phyloP scores from a whole-genome alignment of 2,888 invertebrate genomes.

The Neria commutata region DNA sequence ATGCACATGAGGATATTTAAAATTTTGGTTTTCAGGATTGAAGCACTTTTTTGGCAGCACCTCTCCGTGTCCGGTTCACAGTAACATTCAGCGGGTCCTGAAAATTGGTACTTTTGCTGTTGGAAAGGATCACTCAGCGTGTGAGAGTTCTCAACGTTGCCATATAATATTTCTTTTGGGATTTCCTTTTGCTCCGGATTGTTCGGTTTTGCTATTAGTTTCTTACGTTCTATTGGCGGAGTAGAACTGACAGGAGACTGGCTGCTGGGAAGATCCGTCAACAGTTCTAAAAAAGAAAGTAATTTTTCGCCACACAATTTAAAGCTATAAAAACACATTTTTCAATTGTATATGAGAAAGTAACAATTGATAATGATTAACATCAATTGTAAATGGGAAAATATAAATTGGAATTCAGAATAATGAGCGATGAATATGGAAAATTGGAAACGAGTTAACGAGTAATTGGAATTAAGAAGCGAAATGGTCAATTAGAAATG shows the following conservation, averaged over 20 bases:
- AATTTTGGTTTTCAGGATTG: constrained; percentile 25
- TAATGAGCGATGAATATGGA: no score
- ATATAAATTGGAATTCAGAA: no score
- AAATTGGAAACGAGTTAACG: no score
- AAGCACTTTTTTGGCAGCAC: constrained; percentile 33
- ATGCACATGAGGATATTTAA: not conserved
- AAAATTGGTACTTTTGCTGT: constrained; percentile 50
- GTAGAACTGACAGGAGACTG: not conserved
- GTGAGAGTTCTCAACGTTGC: constrained; percentile 28
- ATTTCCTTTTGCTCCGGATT: constrained; percentile 41
- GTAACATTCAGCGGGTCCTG: constrained; percentile 58
- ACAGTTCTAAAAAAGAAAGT: no score
- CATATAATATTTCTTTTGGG: constrained; percentile 29
- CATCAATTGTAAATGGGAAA: no score
- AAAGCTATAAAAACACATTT: no score
- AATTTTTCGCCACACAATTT: no score
- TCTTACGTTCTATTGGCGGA: constrained; percentile 17
- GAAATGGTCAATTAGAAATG: no score
- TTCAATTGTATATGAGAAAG: no score
- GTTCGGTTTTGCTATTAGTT: constrained; percentile 20
- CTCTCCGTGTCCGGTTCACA: constrained; percentile 59
- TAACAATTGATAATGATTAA: no score
- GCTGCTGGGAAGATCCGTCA: no score
- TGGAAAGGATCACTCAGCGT: constrained; percentile 45
- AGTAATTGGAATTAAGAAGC: no score